Base-by-base conservation (phyloP, 2,797 vertebrate genomes). In the Ambastaia sidthimunki region DNA sequence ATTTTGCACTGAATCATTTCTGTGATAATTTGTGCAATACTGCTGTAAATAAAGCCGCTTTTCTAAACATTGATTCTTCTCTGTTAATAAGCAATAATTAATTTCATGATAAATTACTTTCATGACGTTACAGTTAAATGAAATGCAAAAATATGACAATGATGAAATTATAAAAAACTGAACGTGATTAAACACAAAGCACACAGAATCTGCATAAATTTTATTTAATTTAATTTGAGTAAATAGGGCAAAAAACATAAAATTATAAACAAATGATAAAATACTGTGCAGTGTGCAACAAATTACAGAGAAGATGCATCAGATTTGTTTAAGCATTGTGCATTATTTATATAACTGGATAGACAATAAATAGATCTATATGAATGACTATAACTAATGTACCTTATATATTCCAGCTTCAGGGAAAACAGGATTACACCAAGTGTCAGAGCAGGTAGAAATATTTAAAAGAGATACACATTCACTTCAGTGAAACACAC, bases 1-100 rank as follows among this genome's bases (percentile, higher is more conserved):
- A 92, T 93, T 95, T 94, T 96, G 95, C 95, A 93, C 90, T 96
- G 95, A 96, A 93, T 92, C 91, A 90, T 93, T 95, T 94, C 93
- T 94, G 93, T 94, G 85, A 91, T 92, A 77, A 83, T 93, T 94
- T 92, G 94, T 96, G 94, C 95, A 96, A 96, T 96, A 96, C 92
- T 93, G 92, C 93, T 95, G 94, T 94, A 93, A 92, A 94, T 96
- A 94, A 92, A 91, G 88, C 90, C 91, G 89, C 93, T 93, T 86
- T 87, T 93, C 86, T 90, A 86, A 86, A 88, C 71, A 50, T 63
- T 12, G 54, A 59, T 31, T 37, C 2, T 19, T 81, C 71, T 78
- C 23, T 76, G 41, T 68, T 75, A 68, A 70, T 62, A 70, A 78
- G 28, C 16, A 69, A 13, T 4, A 23, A 54, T 52, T 4, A n/a